Evolutionary conservation across 2,797 vertebrate genomes (phyloP).

Genomic region (Malurus splendens): DNA sequence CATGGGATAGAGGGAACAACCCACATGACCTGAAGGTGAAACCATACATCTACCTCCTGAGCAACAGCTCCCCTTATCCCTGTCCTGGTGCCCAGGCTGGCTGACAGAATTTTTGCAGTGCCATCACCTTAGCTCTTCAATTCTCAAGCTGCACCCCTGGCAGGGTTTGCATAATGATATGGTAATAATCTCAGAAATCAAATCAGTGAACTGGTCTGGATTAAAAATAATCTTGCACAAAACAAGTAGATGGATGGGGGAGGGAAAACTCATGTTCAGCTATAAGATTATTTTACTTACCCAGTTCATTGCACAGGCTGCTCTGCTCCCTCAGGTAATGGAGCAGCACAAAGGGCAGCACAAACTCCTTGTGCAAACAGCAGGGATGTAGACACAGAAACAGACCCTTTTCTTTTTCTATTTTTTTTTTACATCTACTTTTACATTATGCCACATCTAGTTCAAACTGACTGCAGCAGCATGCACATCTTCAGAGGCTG

Average conservation of each 20-base stretch:
- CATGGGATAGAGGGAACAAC: background rate
- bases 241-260: background rate
- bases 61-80: background rate
- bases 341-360: background rate
- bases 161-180: background rate
- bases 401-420: background rate
- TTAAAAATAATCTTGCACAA: background rate
- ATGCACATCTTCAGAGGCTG: background rate
- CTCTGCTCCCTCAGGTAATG: background rate
- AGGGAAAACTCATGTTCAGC: background rate
- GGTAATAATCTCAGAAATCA: background rate
- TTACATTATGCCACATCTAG: background rate
- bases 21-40: background rate
- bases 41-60: background rate
- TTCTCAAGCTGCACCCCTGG: background rate
- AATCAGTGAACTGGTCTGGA: background rate
- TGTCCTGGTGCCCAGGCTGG: background rate
- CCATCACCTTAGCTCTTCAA: background rate
- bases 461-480: background rate
- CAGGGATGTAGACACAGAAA: background rate
- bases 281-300: background rate
- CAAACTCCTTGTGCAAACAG: background rate
- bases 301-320: background rate
- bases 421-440: background rate
- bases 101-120: background rate